Percentiles rank a stretch among this genome's conserved stretches.
These are phyloP conservation scores for Philopotamus ludificatus DNA, from an alignment of 1,140 invertebrate genomes.

Conservation along the genomic window DNA sequence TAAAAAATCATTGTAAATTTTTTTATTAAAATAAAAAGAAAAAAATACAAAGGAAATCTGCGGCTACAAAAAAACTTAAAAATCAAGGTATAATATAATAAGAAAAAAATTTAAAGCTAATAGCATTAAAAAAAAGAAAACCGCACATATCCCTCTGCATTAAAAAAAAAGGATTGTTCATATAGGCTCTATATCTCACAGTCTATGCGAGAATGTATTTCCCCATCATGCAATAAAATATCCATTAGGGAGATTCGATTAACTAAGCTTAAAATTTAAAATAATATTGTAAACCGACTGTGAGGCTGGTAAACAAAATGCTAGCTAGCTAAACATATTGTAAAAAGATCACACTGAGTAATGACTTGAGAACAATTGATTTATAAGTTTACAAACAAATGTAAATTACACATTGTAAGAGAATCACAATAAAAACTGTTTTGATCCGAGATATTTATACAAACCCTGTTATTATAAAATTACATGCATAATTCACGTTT, in stretches of 20 bases:
- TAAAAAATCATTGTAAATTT: constrained; percentile 15
- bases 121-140: neutral
- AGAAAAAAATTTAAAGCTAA: neutral
- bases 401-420: constrained; percentile 24
- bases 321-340: constrained; percentile 26
- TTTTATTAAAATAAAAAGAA: constrained; percentile 38
- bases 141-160: neutral
- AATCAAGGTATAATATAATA: too few relatives aligned
- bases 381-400: constrained; percentile 13
- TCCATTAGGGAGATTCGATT: constrained; percentile 7
- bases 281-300: constrained; percentile 18
- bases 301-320: constrained; percentile 28
- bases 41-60: constrained; percentile 33
- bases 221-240: neutral
- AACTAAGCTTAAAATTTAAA: constrained; percentile 17
- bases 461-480: constrained; percentile 27
- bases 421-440: constrained; percentile 27
- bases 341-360: constrained; percentile 29
- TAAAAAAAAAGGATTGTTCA: constrained; percentile 27
- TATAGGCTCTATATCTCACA: constrained; percentile 20
- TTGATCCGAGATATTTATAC: constrained; percentile 21
- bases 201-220: constrained; percentile 4
- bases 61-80: constrained; percentile 30
- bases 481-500: constrained; percentile 21
- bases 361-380: constrained; percentile 24